Percentiles rank a stretch among this genome's conserved stretches.
Evolutionary conservation across 37 sponge, comb jelly and placozoan genomes (phyloP).

Genomic region (Halisarca cf. caerulea): DNA sequence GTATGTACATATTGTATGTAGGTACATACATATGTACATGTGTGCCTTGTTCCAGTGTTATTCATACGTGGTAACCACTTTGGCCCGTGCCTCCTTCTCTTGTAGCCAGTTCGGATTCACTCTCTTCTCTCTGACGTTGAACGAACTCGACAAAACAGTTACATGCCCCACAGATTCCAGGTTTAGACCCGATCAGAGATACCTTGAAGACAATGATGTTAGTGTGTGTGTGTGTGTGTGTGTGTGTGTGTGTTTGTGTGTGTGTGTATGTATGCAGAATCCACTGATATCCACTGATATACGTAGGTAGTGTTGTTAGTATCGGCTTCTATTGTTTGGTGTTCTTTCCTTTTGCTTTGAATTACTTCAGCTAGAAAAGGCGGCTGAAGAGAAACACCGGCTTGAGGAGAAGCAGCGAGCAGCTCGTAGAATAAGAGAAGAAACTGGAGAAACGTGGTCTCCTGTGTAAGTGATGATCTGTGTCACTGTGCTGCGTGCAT

Average conservation of each 20-base stretch:
- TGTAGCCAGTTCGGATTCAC: conserved; percentile 94
- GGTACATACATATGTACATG: background rate
- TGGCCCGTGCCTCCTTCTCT: too few relatives aligned
- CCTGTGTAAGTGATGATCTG: conserved; percentile 82
- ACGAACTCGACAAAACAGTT: conserved; percentile 60
- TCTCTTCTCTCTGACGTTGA: conserved; percentile 80
- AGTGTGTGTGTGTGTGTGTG: background rate
- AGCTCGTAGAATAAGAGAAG: conserved; percentile 56
- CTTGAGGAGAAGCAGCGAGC: conserved; percentile 97
- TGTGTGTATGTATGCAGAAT: conserved; percentile 9
- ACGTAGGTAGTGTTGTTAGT: background rate
- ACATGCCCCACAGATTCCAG: conserved; percentile 90
- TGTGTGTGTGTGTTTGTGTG: conserved; percentile 2
- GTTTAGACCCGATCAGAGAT: conserved; percentile 82
- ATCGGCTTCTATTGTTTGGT: background rate
- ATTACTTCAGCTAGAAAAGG: conserved; percentile 48
- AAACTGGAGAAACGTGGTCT: conserved; percentile 52
- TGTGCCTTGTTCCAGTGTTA: background rate
- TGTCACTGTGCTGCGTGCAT: too few relatives aligned
- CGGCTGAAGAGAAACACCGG: conserved; percentile 77
- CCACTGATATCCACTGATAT: background rate
- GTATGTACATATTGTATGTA: background rate
- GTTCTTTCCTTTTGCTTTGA: too few relatives aligned
- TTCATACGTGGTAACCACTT: background rate
- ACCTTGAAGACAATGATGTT: conserved; percentile 82